Percentiles rank a stretch among this genome's conserved stretches.
Conservation (phyloP, 2,797 vertebrate species). For the Siniperca undulata region DNA sequence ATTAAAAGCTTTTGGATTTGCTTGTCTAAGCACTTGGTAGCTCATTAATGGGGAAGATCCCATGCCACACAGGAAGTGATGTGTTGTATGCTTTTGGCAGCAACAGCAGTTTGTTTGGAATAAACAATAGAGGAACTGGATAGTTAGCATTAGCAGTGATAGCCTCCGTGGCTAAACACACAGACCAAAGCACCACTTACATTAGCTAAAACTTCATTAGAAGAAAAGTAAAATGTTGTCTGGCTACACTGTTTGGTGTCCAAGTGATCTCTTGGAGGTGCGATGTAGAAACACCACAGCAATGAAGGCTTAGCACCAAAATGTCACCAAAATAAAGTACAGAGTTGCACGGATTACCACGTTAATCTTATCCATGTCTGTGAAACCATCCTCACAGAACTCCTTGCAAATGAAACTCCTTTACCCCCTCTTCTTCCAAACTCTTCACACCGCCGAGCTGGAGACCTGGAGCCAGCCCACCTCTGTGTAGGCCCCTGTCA, state of each 20-base stretch:
- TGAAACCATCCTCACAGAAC: conserved; percentile 51
- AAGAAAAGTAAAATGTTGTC: conserved; percentile 30
- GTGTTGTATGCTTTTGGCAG: conserved; percentile 13
- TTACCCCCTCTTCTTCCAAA: conserved; percentile 31
- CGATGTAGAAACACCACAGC: conserved; percentile 34
- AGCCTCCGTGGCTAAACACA: conserved; percentile 24
- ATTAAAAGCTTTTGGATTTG: conserved; percentile 37
- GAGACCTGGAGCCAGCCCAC: conserved; percentile 97
- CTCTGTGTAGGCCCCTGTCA: conserved; percentile 95
- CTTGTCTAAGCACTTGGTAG: conserved; percentile 2
- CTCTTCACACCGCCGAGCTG: conserved; percentile 86
- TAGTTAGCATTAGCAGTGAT: conserved; percentile 28
- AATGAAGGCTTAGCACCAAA: conserved; percentile 65
- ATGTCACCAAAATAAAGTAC: conserved; percentile 52
- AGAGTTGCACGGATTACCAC: conserved; percentile 55
- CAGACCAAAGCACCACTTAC: conserved; percentile 29
- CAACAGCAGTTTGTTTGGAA: conserved; percentile 22
- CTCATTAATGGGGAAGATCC: conserved; percentile 14
- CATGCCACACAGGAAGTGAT: conserved; percentile 26
- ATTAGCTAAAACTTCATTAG: conserved; percentile 18
- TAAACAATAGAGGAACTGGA: conserved; percentile 26
- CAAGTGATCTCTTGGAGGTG: conserved; percentile 35
- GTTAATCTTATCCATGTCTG: conserved; percentile 60
- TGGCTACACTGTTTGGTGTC: conserved; percentile 56
- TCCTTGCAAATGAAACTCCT: conserved; percentile 31